Evolutionary conservation across 2,113 vertebrate species (phyloP).

Genomic region (Leucoraja erinaceus): DNA sequence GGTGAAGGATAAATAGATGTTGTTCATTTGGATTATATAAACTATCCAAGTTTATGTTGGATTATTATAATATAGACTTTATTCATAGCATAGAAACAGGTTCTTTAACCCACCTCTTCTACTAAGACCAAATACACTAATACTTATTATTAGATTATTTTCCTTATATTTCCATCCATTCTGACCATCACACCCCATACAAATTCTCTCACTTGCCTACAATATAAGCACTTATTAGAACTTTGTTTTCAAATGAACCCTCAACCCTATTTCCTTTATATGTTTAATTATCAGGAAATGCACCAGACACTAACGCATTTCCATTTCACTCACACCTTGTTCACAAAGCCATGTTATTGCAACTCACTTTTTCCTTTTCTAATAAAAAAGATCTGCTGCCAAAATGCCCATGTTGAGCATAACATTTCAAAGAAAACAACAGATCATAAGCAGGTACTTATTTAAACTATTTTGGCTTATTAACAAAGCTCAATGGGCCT

Average conservation of each 20-base stretch:
- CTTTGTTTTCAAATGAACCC: neutral
- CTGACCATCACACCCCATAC: no score
- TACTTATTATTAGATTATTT: no score
- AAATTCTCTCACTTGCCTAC: no score
- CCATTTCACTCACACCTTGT: neutral
- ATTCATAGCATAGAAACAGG: no score
- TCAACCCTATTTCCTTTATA: neutral
- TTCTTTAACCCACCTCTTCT: no score
- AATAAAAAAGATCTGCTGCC: neutral
- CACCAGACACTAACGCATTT: neutral
- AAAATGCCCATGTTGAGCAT: neutral
- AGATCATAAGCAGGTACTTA: neutral
- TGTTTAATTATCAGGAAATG: neutral
- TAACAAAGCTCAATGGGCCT: neutral
- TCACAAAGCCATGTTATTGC: neutral
- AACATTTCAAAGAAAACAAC: neutral
- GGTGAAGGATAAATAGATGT: no score
- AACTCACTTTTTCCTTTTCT: neutral
- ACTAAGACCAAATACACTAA: no score
- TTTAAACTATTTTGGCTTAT: neutral
- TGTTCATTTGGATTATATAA: no score
- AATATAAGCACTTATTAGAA: neutral
- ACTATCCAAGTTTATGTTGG: neutral
- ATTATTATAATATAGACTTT: neutral
- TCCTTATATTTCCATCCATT: no score